These are phyloP conservation scores for Ectemnius cavifrons DNA, from an alignment of 2,888 invertebrate species.

Conservation along the genomic window DNA sequence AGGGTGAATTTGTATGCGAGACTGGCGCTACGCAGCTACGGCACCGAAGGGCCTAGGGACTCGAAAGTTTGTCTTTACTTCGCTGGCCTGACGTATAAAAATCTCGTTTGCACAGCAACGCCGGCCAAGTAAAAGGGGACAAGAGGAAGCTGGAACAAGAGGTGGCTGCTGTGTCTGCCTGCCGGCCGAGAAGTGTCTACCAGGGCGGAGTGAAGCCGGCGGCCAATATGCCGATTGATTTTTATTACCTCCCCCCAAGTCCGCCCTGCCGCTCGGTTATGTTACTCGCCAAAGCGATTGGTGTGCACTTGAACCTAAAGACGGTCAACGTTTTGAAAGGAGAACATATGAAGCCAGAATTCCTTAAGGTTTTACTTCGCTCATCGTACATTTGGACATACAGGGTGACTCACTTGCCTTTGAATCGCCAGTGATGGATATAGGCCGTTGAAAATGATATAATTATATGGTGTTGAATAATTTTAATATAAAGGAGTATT, in stretches of 20 bases:
- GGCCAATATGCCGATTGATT: constrained; percentile 77
- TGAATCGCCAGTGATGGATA: no score
- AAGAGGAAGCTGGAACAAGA: background rate
- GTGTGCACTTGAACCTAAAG: constrained; percentile 84
- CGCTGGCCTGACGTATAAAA: constrained; percentile 47
- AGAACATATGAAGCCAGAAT: constrained; percentile 84
- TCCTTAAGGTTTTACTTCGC: constrained; percentile 80
- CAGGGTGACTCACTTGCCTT: no score
- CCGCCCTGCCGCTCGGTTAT: constrained; percentile 84
- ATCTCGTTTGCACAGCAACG: constrained; percentile 48
- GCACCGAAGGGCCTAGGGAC: constrained; percentile 35
- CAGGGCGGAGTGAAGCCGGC: background rate
- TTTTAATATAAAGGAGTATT: no score
- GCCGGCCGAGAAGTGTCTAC: no score
- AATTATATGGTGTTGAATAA: no score
- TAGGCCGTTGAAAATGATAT: no score
- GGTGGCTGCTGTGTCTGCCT: background rate
- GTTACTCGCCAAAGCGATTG: constrained; percentile 83
- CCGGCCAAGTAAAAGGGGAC: constrained; percentile 6
- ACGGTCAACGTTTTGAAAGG: constrained; percentile 81
- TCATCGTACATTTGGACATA: background rate
- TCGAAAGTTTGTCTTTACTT: constrained; percentile 44
- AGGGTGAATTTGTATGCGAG: constrained; percentile 44
- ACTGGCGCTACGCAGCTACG: constrained; percentile 23
- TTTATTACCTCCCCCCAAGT: constrained; percentile 84